A percentile compares a stretch with the other conserved stretches of the same genome.
phyloP scores from a whole-genome alignment of 2,797 vertebrate genomes.

The Gadopsis marmoratus region DNA sequence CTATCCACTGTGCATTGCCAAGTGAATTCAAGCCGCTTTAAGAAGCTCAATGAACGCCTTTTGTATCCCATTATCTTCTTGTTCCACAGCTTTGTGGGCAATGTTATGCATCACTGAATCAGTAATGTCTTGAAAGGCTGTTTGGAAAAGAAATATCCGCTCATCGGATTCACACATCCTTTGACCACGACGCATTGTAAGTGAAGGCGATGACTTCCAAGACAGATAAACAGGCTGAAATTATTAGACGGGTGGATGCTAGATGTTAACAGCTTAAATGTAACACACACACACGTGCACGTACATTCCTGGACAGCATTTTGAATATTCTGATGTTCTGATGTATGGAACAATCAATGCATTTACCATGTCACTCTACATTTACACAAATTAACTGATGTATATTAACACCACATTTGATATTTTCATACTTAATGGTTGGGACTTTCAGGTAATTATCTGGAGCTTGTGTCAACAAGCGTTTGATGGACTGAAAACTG shows the following conservation, averaged over 20 bases:
- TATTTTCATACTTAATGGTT: neutral
- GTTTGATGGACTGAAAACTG: neutral
- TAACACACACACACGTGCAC: neutral
- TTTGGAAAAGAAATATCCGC: conserved; percentile 77
- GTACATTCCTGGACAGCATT: neutral
- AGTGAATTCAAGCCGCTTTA: conserved; percentile 80
- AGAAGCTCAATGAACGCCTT: conserved; percentile 79
- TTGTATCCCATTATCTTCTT: conserved; percentile 80
- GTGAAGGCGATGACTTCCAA: conserved; percentile 49
- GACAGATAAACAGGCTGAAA: conserved; percentile 39
- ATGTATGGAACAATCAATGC: neutral
- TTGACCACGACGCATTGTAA: conserved; percentile 43
- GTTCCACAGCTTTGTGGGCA: conserved; percentile 78
- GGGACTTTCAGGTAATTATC: neutral
- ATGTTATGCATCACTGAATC: conserved; percentile 74
- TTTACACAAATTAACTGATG: neutral
- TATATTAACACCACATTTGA: neutral
- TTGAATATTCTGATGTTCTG: neutral
- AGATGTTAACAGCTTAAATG: conserved; percentile 1
- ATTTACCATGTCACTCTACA: neutral
- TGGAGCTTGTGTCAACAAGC: neutral
- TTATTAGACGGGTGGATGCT: conserved; percentile 11
- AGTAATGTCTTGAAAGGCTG: conserved; percentile 77
- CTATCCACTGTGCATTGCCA: conserved; percentile 75
- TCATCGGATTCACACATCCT: conserved; percentile 73